Percentiles rank a stretch among this genome's conserved stretches.
These are phyloP conservation scores for Lutjanus erythropterus DNA, from an alignment of 2,113 vertebrate genomes.

Conservation along the genomic window DNA sequence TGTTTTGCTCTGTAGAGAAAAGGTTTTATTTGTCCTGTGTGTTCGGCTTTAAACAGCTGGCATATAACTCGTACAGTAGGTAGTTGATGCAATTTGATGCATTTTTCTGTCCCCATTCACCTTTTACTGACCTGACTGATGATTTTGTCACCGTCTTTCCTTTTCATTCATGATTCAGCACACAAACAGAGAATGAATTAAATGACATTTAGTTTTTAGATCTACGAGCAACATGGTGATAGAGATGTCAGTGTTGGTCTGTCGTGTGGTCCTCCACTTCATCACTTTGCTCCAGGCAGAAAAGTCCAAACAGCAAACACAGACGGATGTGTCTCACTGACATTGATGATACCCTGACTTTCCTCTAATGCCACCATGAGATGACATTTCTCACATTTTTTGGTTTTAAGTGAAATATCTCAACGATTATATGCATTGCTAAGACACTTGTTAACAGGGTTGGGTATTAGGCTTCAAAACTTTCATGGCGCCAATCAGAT, in stretches of 20 bases:
- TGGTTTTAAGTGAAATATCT: neutral
- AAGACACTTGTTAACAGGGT: too few species aligned
- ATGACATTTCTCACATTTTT: too few species aligned
- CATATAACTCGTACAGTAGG: neutral
- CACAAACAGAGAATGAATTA: neutral
- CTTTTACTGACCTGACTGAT: conserved; percentile 10
- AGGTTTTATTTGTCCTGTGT: conserved; percentile 18
- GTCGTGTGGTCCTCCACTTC: neutral
- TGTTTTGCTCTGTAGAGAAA: conserved; percentile 18
- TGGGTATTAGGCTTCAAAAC: too few species aligned
- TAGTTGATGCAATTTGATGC: conserved; percentile 10
- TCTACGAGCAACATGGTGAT: too few species aligned
- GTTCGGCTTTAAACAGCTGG: conserved; percentile 16
- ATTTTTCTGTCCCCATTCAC: conserved; percentile 8
- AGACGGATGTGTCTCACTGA: neutral
- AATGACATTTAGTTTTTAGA: neutral
- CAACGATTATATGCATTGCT: neutral
- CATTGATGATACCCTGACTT: neutral
- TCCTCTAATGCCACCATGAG: neutral
- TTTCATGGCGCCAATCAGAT: too few species aligned
- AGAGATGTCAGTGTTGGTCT: neutral
- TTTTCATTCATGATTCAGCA: neutral
- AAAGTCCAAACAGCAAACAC: too few species aligned
- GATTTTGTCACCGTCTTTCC: neutral
- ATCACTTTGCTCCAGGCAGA: neutral